Evolutionary conservation across 2,888 invertebrate genomes (phyloP).

Genomic region (Drosophila mulleri): DNA sequence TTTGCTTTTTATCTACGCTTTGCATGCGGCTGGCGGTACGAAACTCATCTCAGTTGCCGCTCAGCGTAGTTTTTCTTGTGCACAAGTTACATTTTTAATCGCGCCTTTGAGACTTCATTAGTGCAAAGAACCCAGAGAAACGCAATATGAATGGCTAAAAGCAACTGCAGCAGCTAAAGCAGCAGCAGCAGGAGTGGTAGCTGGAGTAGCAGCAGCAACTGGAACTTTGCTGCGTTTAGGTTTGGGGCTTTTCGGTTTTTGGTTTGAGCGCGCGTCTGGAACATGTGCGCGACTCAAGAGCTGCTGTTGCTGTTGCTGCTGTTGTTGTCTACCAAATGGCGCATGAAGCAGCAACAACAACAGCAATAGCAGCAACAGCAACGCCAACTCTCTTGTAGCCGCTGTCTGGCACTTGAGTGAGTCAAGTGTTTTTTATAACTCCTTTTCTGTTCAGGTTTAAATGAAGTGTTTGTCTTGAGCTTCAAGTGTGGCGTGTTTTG

Average conservation of each 20-base stretch:
- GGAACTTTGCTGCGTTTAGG: conserved; percentile 17
- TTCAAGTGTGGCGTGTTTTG: conserved; percentile 77
- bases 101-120: conserved; percentile 81
- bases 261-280: conserved; percentile 45
- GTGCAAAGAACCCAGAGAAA: conserved; percentile 55
- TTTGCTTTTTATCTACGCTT: conserved; percentile 75
- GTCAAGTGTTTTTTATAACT: conserved; percentile 74
- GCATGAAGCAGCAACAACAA: conserved; percentile 61
- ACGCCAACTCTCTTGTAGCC: conserved; percentile 32
- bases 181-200: conserved; percentile 23
- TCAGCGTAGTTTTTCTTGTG: conserved; percentile 64
- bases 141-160: conserved; percentile 63
- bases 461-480: conserved; percentile 76
- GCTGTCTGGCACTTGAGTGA: conserved; percentile 68
- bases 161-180: conserved; percentile 26
- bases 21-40: conserved; percentile 53
- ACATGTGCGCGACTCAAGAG: conserved; percentile 76
- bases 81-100: conserved; percentile 80
- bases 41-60: conserved; percentile 51
- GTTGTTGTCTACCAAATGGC: conserved; percentile 76
- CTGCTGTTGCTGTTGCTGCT: conserved; percentile 40
- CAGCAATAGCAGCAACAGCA: conserved; percentile 21
- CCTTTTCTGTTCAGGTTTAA: conserved; percentile 67
- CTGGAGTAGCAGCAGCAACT: conserved; percentile 8
- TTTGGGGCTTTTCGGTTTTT: conserved; percentile 18